Evolutionary conservation across 2,888 invertebrate genomes (phyloP), one percentile per base, ranked within the genome.

Genomic region (Lypha dubia): DNA sequence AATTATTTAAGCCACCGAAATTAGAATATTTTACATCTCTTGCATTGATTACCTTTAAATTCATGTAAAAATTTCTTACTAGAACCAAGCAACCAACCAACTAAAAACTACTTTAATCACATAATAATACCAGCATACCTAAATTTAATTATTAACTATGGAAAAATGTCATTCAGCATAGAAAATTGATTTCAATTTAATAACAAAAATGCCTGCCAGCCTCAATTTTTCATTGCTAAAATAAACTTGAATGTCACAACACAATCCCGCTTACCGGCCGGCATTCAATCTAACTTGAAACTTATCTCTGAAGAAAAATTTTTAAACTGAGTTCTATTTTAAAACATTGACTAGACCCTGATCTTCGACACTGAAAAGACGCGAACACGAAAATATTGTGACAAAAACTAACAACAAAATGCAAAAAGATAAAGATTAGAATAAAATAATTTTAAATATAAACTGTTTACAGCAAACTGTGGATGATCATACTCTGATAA

Each of bases 211-310:
- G 15, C 13, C 11, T 1, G 13, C 1, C 15, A 44, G n/a, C 44
- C 15, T 44, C n/a, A 44, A 5, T 1, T 44, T 44, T 15, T 44
- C 15, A 6, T n/a, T n/a, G 44, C 44, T 44, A 15, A n/a, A 44
- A 44, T 5, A 15, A 15, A 15, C n/a, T n/a, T n/a, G n/a, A n/a
- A n/a, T n/a, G n/a, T n/a, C n/a, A n/a, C 44, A 15, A 44, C 15
- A 44, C 44, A 44, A n/a, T n/a, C 44, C 44, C 15, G 44, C 44
- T 44, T 44, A 44, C 44, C 44, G 44, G 44, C 44, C n/a, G n/a
- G n/a, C n/a, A n/a, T n/a, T 44, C 4, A 1, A n/a, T 15, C 5
- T 15, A 1, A 15, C 15, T n/a, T 1, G 15, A n/a, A n/a, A n/a
- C n/a, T 15, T 11, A 44, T 44, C 11, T 15, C 44, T 44, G 3